phyloP scores from a whole-genome alignment of 2,797 vertebrate species.

The Cuniculus paca region DNA sequence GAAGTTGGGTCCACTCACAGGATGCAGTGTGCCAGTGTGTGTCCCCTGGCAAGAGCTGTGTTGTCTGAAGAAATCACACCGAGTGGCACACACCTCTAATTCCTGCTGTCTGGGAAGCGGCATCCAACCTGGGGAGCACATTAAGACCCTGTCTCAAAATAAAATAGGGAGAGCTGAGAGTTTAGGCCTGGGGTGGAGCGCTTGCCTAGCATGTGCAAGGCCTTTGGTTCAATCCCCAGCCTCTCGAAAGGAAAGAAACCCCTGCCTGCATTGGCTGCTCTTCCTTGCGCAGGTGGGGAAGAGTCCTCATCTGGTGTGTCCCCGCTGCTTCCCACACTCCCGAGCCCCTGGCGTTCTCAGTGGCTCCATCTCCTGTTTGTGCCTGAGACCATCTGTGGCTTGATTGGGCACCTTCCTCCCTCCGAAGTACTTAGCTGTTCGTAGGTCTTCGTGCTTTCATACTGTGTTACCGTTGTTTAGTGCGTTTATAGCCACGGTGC shows the following conservation, averaged over 20 bases:
- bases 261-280: neutral
- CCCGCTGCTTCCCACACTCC: neutral
- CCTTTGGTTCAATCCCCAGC: neutral
- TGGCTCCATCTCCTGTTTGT: neutral
- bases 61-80: neutral
- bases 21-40: neutral
- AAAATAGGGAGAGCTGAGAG: neutral
- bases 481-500: too few species aligned
- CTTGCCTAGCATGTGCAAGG: neutral
- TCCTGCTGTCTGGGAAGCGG: neutral
- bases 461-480: neutral
- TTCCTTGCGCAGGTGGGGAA: neutral
- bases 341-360: neutral
- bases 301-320: fast-evolving
- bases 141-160: neutral
- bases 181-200: neutral
- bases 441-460: neutral
- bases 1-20: too few species aligned
- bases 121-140: neutral
- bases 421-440: fast-evolving
- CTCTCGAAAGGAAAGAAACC: neutral
- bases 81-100: neutral
- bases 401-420: neutral
- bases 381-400: neutral
- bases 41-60: neutral